phyloP scores from a whole-genome alignment of 2,888 invertebrate genomes.

The Hymenopus coronatus region DNA sequence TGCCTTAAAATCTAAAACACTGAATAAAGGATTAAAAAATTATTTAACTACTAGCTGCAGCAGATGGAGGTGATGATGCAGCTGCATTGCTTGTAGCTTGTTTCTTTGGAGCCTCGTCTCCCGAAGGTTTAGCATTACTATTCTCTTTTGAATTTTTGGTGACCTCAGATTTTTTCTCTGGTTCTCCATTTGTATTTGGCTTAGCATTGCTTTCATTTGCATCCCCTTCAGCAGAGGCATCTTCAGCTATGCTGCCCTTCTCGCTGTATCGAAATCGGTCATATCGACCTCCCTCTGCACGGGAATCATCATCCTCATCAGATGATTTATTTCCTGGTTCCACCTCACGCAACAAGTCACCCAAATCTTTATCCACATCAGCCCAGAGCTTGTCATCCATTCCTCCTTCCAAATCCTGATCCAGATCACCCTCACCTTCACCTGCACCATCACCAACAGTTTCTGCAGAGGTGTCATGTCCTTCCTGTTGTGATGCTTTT shows the following conservation, averaged over 20 bases:
- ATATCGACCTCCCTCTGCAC: conserved; percentile 53
- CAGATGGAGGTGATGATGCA: neutral
- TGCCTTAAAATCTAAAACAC: neutral
- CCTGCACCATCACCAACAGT: conserved; percentile 23
- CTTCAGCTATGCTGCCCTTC: conserved; percentile 47
- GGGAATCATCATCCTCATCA: conserved; percentile 67
- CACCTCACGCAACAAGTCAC: conserved; percentile 65
- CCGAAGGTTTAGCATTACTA: neutral
- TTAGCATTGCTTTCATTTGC: neutral
- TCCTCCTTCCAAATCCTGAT: conserved; percentile 44
- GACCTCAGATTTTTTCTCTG: conserved; percentile 6
- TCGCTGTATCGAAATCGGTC: conserved; percentile 66
- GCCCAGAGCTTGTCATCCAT: conserved; percentile 72
- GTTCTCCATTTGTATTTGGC: conserved; percentile 6
- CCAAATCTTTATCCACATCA: conserved; percentile 77
- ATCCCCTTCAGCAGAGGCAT: conserved; percentile 19
- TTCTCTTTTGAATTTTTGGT: neutral
- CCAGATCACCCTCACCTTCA: conserved; percentile 48
- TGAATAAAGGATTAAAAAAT: neutral
- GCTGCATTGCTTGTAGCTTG: neutral
- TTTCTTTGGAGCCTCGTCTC: neutral
- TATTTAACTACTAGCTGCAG: neutral
- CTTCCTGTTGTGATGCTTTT: conserved; percentile 35
- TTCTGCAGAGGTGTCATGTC: conserved; percentile 13
- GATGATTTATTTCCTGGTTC: conserved; percentile 52